Base-by-base conservation (phyloP, 1,140 invertebrate species). In the Dendrolimus kikuchii region DNA sequence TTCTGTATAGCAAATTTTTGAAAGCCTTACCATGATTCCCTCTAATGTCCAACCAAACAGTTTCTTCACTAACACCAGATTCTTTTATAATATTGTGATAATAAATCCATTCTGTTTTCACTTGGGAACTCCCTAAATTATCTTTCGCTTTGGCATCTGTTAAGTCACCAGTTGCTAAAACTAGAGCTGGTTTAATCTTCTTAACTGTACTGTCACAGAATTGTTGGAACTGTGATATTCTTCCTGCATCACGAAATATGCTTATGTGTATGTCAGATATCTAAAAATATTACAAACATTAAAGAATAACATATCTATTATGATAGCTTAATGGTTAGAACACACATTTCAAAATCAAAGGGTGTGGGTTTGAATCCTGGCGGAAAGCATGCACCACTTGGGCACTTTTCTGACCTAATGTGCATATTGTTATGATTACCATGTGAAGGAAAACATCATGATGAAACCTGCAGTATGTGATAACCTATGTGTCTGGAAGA, bases 191-290 rank as follows among this genome's bases (percentile, higher is more conserved):
- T 63, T 92, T 91, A 53, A 98, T 94, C 38, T 88, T 83, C 71
- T 90, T 88, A 0, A 98, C 84, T 38, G 95, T 95, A 51, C 88
- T 80, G 62, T 92, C 90, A 87, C 95, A 95, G 87, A 98, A 97
- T 66, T 94, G 91, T 71, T 91, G 89, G 44, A 98, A 91, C 64
- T 97, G 92, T 23, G 89, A 89, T 72, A 94, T 92, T 77, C 96
- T 90, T 37, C 87, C 88, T 42, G 87, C 87, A 77, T 96, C 95
- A 74, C 91, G 89, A 82, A 95, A 97, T 76, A 94, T 91, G 77
- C 95, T 97, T 53, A 98, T 91, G 80, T 98, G 96, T 51, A 97
- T 90, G 84, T 98, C 96, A 51, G 94, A 94, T 68, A 96, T 93
- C 94, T 96, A 73, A 57, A 90, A 74, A 55, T 4, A 9, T 9